Conservation (phyloP, 2,113 vertebrate genomes). For the Vulpes vulpes region DNA sequence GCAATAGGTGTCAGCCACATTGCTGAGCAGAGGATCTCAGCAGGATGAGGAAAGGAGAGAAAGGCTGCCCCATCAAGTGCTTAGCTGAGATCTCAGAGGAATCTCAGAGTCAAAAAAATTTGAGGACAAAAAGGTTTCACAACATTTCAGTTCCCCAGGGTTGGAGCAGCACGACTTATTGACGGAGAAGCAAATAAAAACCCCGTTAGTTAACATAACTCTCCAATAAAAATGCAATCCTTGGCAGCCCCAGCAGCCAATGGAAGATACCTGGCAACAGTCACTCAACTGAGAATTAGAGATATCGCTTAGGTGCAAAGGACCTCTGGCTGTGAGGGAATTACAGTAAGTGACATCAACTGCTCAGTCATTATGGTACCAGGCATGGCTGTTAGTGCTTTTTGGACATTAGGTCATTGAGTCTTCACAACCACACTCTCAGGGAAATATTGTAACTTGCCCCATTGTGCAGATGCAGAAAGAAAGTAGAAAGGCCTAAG, state of each 20-base stretch:
- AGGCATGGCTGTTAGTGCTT: background rate
- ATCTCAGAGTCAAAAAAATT: conserved; percentile 60
- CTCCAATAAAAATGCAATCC: conserved; percentile 51
- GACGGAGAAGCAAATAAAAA: conserved; percentile 74
- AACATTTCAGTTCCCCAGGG: conserved; percentile 67
- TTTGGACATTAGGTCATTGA: background rate
- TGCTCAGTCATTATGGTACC: background rate
- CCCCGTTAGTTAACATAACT: background rate
- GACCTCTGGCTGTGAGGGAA: background rate
- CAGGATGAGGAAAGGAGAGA: conserved; percentile 68
- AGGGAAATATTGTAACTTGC: background rate
- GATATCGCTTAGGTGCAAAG: background rate
- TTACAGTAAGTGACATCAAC: background rate
- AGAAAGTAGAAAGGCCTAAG: too few relatives aligned
- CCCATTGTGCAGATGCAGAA: background rate
- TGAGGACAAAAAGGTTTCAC: conserved; percentile 67
- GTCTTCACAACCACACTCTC: background rate
- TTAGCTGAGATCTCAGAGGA: conserved; percentile 61
- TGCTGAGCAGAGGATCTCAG: conserved; percentile 58
- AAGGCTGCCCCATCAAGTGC: background rate
- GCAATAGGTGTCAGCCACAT: conserved; percentile 63
- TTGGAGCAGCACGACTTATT: conserved; percentile 73
- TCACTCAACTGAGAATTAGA: background rate
- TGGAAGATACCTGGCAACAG: background rate
- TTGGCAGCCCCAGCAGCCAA: background rate